phyloP scores from a whole-genome alignment of 2,797 vertebrate species.

The Halcyon leucocephala region DNA sequence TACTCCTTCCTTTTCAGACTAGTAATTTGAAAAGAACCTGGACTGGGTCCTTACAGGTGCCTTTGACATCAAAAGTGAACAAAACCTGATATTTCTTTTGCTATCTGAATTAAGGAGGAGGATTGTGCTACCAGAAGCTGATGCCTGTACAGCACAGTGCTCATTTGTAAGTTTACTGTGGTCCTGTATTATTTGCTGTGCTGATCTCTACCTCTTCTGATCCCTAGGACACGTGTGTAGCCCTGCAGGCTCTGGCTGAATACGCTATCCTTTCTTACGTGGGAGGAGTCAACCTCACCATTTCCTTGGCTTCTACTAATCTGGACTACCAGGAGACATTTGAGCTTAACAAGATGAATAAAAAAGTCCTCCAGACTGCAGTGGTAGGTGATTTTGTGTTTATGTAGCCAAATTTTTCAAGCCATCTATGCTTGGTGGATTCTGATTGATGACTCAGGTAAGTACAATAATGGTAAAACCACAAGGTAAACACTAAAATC shows the following conservation, averaged over 20 bases:
- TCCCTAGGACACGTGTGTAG: conserved; percentile 91
- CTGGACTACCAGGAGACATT: conserved; percentile 95
- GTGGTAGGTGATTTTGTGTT: conserved; percentile 76
- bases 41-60: neutral
- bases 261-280: conserved; percentile 93
- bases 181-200: neutral
- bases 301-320: conserved; percentile 95
- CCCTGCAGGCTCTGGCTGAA: conserved; percentile 92
- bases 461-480: neutral
- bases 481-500: neutral
- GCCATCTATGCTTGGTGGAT: fast-evolving
- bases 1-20: neutral
- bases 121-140: neutral
- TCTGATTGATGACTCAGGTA: neutral
- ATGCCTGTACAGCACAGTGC: neutral
- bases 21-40: neutral
- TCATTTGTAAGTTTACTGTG: neutral
- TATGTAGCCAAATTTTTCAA: neutral
- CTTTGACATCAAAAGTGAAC: neutral
- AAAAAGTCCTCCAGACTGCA: conserved; percentile 92
- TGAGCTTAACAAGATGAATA: conserved; percentile 89
- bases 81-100: neutral
- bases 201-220: neutral
- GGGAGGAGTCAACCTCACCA: conserved; percentile 91
- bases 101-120: neutral